phyloP scores from a whole-genome alignment of 2,797 vertebrate species.

The Knipowitschia caucasica region DNA sequence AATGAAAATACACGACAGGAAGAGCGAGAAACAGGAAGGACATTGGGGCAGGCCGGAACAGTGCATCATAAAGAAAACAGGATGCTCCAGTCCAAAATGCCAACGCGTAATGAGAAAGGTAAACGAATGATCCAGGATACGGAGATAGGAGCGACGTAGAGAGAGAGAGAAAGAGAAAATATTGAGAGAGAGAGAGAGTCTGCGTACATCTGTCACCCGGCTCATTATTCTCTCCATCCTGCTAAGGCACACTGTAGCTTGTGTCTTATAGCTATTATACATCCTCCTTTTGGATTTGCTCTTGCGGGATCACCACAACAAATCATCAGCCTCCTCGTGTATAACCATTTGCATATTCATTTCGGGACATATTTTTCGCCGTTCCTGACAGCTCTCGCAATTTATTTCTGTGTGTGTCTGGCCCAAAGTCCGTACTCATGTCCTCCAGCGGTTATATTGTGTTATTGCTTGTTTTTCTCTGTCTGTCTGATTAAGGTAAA shows the following conservation, averaged over 20 bases:
- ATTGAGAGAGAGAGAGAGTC: slow-evolving; percentile 8
- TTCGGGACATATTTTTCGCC: not conserved
- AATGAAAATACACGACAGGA: slow-evolving; percentile 19
- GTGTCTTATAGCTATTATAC: slow-evolving; percentile 9
- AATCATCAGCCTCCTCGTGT: slow-evolving; percentile 1
- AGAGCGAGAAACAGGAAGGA: slow-evolving; percentile 16
- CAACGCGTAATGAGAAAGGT: slow-evolving; percentile 21
- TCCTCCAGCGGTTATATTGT: not conserved
- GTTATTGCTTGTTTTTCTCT: not conserved
- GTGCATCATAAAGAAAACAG: slow-evolving; percentile 18
- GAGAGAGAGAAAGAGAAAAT: not conserved
- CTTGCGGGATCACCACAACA: not conserved
- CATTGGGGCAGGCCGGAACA: slow-evolving; percentile 20
- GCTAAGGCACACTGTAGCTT: slow-evolving; percentile 8
- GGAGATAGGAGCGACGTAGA: slow-evolving; percentile 2
- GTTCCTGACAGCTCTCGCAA: not conserved
- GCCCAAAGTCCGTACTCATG: not conserved
- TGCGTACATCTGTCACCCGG: slow-evolving; percentile 39
- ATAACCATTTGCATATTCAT: slow-evolving; percentile 1
- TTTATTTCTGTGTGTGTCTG: not conserved
- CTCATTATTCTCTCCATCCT: slow-evolving; percentile 35
- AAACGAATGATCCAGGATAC: slow-evolving; percentile 24
- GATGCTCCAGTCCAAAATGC: slow-evolving; percentile 21
- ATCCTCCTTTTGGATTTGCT: not conserved
- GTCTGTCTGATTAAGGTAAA: too few relatives aligned